These are phyloP conservation scores for Hipparchia semele DNA, from an alignment of 2,888 invertebrate species.

Conservation along the genomic window DNA sequence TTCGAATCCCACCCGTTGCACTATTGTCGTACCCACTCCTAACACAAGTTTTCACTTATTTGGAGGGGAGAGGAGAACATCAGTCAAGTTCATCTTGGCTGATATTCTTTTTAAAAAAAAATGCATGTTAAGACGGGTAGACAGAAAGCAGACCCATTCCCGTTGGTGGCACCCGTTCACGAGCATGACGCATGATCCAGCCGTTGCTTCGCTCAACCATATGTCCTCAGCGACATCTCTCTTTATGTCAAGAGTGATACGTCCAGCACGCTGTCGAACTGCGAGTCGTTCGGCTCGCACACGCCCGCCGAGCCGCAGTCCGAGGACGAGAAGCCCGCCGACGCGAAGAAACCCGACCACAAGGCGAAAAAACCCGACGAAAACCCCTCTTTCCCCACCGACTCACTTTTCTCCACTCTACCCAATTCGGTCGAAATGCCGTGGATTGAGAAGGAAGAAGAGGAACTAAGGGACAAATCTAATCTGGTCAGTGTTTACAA, in stretches of 20 bases:
- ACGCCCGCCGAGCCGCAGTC: conserved; percentile 38
- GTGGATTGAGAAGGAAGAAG: conserved; percentile 57
- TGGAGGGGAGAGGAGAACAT: no score
- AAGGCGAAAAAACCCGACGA: conserved; percentile 52
- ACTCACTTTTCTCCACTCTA: conserved; percentile 63
- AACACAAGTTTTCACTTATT: no score
- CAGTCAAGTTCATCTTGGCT: no score
- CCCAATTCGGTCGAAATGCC: conserved; percentile 64
- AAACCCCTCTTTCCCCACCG: conserved; percentile 49
- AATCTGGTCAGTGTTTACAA: conserved; percentile 45
- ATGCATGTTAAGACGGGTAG: no score
- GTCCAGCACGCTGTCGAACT: conserved; percentile 65
- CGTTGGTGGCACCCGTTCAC: no score
- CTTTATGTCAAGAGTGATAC: conserved; percentile 61
- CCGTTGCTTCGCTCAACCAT: no score
- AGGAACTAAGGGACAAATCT: conserved; percentile 43
- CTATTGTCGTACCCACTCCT: no score
- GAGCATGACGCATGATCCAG: no score
- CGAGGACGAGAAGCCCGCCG: conserved; percentile 39
- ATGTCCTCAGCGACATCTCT: not conserved
- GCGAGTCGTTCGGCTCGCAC: conserved; percentile 60
- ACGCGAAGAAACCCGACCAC: conserved; percentile 40
- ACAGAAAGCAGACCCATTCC: no score
- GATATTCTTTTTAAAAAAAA: no score
- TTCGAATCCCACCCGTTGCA: no score